phyloP scores from a whole-genome alignment of 2,888 invertebrate genomes.

The Lochmaea capreae region DNA sequence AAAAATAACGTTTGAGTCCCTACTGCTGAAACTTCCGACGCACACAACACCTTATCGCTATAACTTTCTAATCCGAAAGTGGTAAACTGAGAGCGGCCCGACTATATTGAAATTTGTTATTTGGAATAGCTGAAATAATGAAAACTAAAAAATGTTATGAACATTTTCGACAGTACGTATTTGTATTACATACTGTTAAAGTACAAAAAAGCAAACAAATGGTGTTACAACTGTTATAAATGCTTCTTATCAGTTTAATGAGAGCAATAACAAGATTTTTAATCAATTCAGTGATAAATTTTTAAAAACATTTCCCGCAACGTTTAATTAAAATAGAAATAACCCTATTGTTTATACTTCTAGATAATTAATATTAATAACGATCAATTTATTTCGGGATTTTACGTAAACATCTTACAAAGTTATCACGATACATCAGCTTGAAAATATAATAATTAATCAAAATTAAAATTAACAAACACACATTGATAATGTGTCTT shows the following conservation, averaged over 20 bases:
- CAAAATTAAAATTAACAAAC: constrained; percentile 54
- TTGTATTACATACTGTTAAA: background rate
- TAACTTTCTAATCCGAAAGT: too few species aligned
- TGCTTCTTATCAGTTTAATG: constrained; percentile 16
- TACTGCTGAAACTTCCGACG: too few species aligned
- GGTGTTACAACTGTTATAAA: constrained; percentile 1
- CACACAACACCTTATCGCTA: too few species aligned
- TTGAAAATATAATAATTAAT: constrained; percentile 51
- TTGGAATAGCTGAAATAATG: too few species aligned
- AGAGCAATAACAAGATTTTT: constrained; percentile 23
- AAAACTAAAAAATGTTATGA: too few species aligned
- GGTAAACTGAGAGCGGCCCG: too few species aligned
- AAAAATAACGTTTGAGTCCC: too few species aligned
- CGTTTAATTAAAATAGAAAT: constrained; percentile 27
- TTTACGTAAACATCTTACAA: constrained; percentile 36
- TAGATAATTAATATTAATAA: constrained; percentile 41
- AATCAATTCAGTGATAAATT: background rate
- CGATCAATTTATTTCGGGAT: constrained; percentile 42
- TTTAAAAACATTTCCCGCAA: background rate
- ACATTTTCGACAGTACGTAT: too few species aligned
- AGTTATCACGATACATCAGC: constrained; percentile 40
- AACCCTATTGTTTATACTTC: constrained; percentile 33
- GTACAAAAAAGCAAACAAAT: background rate
- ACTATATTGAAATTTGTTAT: too few species aligned
- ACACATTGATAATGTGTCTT: constrained; percentile 50